These are phyloP conservation scores for Phalloptychus januarius DNA, from an alignment of 2,797 vertebrate species.

Conservation along the genomic window DNA sequence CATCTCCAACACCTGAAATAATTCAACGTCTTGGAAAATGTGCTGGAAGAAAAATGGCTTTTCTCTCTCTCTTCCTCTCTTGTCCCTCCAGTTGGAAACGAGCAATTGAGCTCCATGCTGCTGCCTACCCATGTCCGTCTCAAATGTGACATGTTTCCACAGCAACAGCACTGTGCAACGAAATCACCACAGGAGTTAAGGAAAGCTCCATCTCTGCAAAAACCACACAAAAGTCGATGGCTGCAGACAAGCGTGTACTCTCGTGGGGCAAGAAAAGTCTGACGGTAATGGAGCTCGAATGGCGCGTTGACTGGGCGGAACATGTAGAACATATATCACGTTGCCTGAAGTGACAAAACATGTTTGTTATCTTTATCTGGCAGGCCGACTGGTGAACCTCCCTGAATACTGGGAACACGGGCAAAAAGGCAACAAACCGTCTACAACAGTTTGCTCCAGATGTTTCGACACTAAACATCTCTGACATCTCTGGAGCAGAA, in stretches of 20 bases:
- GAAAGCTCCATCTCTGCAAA: conserved; percentile 46
- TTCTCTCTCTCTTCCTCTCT: not conserved
- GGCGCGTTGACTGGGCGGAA: conserved; percentile 12
- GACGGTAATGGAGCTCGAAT: conserved; percentile 15
- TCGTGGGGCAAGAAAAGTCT: conserved; percentile 7
- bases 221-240: conserved; percentile 33
- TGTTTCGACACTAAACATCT: conserved; percentile 27
- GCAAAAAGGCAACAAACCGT: conserved; percentile 15
- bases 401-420: not conserved
- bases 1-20: conserved; percentile 11
- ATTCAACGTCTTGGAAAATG: conserved; percentile 4
- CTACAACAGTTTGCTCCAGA: conserved; percentile 21
- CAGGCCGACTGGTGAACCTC: conserved; percentile 17
- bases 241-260: conserved; percentile 30
- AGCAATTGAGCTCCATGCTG: conserved; percentile 44
- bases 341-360: conserved; percentile 12
- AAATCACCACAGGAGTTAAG: conserved; percentile 65
- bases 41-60: conserved; percentile 29
- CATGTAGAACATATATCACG: not conserved
- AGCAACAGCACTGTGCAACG: conserved; percentile 65
- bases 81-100: conserved; percentile 39
- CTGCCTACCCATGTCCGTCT: conserved; percentile 62
- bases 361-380: conserved; percentile 20
- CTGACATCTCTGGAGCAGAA: conserved; percentile 32
- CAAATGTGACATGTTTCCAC: conserved; percentile 71